phyloP scores from a whole-genome alignment of 2,888 invertebrate genomes.

The Ernsta delagoae region DNA sequence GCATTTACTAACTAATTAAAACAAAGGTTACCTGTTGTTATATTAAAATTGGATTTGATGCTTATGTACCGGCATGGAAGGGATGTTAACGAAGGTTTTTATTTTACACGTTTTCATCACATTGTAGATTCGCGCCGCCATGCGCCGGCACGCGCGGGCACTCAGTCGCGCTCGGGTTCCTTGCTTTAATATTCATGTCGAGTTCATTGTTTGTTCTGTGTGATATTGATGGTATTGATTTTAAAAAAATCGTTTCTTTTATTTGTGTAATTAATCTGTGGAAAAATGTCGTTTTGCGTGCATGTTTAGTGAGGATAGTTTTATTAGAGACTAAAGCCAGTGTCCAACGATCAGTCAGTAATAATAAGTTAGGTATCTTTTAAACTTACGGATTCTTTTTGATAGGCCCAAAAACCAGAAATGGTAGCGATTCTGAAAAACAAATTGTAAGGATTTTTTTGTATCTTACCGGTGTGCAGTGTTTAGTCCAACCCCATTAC shows the following conservation, averaged over 20 bases:
- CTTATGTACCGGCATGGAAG: background rate
- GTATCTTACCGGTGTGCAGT: background rate
- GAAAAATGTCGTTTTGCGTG: too few relatives aligned
- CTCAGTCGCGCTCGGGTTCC: background rate
- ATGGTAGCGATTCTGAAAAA: too few relatives aligned
- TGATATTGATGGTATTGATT: background rate
- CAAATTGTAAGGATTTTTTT: background rate
- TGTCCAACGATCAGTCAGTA: too few relatives aligned
- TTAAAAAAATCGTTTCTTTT: background rate
- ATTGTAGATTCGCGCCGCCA: background rate
- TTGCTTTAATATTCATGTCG: background rate
- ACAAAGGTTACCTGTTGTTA: background rate
- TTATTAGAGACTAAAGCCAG: too few relatives aligned
- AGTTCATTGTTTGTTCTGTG: background rate
- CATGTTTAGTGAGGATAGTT: too few relatives aligned
- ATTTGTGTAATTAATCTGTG: too few relatives aligned
- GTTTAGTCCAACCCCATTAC: slow-evolving; percentile 25
- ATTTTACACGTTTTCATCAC: background rate
- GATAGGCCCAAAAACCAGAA: too few relatives aligned
- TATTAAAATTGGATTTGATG: background rate
- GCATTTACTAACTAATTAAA: background rate
- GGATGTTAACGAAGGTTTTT: background rate
- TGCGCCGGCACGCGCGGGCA: background rate
- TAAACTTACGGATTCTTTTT: too few relatives aligned
- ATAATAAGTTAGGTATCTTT: too few relatives aligned